phyloP scores from a whole-genome alignment of 2,888 invertebrate species.

The Drosophila tripunctata region DNA sequence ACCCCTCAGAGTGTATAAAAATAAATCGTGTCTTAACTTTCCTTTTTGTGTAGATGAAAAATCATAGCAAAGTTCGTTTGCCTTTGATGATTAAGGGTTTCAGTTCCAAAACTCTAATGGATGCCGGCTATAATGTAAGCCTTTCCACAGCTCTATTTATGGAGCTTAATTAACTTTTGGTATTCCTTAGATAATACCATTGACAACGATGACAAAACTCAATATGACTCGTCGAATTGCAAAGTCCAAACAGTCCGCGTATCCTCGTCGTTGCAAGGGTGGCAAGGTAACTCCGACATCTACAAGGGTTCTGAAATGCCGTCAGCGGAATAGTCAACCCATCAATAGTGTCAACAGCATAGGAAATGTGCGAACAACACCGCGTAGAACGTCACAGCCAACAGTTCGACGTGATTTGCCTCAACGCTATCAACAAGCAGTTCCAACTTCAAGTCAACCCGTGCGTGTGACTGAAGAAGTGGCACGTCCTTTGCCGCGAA shows the following conservation, averaged over 20 bases:
- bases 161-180: background rate
- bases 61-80: background rate
- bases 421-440: background rate
- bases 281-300: background rate
- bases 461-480: background rate
- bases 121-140: conserved; percentile 2
- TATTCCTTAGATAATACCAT: background rate
- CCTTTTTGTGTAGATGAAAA: background rate
- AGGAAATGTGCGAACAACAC: background rate
- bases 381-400: background rate
- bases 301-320: background rate
- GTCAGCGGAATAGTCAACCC: background rate
- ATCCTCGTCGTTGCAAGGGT: background rate
- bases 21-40: no score
- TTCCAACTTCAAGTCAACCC: background rate
- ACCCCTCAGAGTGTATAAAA: no score
- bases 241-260: background rate
- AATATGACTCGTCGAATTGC: background rate
- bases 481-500: background rate
- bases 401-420: background rate
- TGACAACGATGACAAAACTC: background rate
- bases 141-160: background rate
- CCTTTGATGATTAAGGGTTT: background rate
- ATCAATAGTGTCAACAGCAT: background rate
- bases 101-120: background rate